These are phyloP conservation scores for Theristicus caerulescens DNA, from an alignment of 2,113 vertebrate species.

Conservation along the genomic window DNA sequence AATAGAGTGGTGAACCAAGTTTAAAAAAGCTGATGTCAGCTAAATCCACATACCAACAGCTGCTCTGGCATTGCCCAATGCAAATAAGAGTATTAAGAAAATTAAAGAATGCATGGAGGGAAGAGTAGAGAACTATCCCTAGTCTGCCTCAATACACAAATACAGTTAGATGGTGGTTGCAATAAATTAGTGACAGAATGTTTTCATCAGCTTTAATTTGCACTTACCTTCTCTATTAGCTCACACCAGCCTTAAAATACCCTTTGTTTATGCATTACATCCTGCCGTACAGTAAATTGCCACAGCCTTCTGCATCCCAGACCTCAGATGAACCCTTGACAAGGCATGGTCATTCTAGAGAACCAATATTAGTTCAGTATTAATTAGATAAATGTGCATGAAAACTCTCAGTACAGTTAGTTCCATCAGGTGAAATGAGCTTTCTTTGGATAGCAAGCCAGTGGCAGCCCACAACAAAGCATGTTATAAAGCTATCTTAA, in stretches of 20 bases:
- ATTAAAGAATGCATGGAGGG: not conserved
- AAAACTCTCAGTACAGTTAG: not conserved
- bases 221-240: not conserved
- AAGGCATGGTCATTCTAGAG: not conserved
- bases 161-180: not conserved
- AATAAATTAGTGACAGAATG: not conserved
- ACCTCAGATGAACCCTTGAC: not conserved
- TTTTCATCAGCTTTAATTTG: constrained; percentile 1
- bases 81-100: not conserved
- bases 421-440: not conserved
- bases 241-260: not conserved
- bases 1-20: not conserved
- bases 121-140: not conserved
- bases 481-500: not conserved
- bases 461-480: not conserved
- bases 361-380: not conserved
- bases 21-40: not conserved
- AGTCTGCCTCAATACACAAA: not conserved
- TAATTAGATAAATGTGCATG: not conserved
- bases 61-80: not conserved
- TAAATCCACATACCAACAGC: not conserved
- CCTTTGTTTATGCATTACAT: not conserved
- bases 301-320: not conserved
- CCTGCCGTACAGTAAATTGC: not conserved
- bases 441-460: not conserved